A percentile compares a stretch with the other conserved stretches of the same genome.
phyloP scores from a whole-genome alignment of 1,140 invertebrate genomes.

The Drosophila ercepeae region DNA sequence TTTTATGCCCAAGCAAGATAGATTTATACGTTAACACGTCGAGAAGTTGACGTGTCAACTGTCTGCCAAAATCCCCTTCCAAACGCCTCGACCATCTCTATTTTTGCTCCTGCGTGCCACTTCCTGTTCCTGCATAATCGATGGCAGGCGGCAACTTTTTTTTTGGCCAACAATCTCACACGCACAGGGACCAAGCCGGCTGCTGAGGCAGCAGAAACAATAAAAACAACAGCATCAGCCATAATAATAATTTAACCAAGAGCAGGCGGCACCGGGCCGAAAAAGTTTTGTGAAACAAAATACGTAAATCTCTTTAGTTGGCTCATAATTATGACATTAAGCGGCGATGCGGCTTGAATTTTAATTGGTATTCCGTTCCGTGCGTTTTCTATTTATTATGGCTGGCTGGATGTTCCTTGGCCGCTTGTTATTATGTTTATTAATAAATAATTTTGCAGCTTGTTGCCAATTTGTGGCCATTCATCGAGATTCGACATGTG shows the following conservation, averaged over 20 bases:
- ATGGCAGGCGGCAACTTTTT: conserved; percentile 43
- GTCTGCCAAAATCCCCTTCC: conserved; percentile 30
- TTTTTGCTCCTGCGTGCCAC: conserved; percentile 33
- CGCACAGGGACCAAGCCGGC: conserved; percentile 39
- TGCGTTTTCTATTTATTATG: conserved; percentile 40
- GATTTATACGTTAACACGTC: conserved; percentile 57
- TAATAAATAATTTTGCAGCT: conserved; percentile 71
- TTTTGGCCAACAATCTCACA: conserved; percentile 38
- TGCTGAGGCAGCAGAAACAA: conserved; percentile 16
- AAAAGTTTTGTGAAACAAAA: conserved; percentile 74
- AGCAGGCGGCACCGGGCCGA: conserved; percentile 32
- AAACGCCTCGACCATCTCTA: background rate
- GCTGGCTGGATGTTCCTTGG: conserved; percentile 8
- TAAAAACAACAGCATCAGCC: background rate
- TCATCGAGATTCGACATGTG: conserved; percentile 45
- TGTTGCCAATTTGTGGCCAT: conserved; percentile 57
- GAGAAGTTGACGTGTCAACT: conserved; percentile 59
- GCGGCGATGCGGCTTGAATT: conserved; percentile 77
- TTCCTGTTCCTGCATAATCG: conserved; percentile 64
- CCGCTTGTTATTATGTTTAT: conserved; percentile 63
- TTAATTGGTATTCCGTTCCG: conserved; percentile 68
- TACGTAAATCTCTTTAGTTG: conserved; percentile 82
- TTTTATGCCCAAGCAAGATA: conserved; percentile 37
- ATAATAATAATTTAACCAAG: conserved; percentile 36
- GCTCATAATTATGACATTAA: conserved; percentile 82